A percentile compares a stretch with the other conserved stretches of the same genome.
Conservation (phyloP, 1,140 invertebrate genomes). For the Monomorium pharaonis region DNA sequence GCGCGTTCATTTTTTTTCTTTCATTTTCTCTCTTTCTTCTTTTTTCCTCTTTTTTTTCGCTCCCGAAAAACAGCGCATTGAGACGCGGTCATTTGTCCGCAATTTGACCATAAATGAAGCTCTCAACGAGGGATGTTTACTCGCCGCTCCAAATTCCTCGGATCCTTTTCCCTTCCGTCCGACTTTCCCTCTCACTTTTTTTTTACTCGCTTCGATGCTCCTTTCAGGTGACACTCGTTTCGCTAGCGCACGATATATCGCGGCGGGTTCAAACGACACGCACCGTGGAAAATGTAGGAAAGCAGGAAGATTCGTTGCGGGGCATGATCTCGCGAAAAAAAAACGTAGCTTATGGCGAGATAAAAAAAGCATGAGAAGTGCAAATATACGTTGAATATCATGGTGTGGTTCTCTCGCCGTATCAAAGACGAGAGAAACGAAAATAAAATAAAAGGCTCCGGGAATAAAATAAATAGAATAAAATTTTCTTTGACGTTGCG, state of each 20-base stretch:
- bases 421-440: neutral
- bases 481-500: neutral
- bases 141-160: neutral
- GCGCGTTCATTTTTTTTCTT: neutral
- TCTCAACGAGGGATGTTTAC: constrained; percentile 69
- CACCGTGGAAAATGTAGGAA: constrained; percentile 77
- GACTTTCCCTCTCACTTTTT: constrained; percentile 23
- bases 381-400: constrained; percentile 32
- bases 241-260: constrained; percentile 70
- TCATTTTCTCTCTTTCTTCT: neutral
- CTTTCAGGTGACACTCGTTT: constrained; percentile 17
- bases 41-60: neutral
- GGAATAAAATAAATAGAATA: neutral
- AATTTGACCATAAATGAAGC: constrained; percentile 80
- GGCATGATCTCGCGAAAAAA: constrained; percentile 13
- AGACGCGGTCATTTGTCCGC: constrained; percentile 81
- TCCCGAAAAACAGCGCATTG: constrained; percentile 54
- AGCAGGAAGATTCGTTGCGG: constrained; percentile 34
- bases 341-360: neutral
- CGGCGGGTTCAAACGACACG: constrained; percentile 71
- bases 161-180: constrained; percentile 33
- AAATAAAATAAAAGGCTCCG: neutral
- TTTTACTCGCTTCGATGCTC: constrained; percentile 23
- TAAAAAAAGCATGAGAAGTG: neutral
- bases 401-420: neutral